These are phyloP conservation scores for Drosophila mercatorum DNA, from an alignment of 2,888 invertebrate species.

Conservation along the genomic window DNA sequence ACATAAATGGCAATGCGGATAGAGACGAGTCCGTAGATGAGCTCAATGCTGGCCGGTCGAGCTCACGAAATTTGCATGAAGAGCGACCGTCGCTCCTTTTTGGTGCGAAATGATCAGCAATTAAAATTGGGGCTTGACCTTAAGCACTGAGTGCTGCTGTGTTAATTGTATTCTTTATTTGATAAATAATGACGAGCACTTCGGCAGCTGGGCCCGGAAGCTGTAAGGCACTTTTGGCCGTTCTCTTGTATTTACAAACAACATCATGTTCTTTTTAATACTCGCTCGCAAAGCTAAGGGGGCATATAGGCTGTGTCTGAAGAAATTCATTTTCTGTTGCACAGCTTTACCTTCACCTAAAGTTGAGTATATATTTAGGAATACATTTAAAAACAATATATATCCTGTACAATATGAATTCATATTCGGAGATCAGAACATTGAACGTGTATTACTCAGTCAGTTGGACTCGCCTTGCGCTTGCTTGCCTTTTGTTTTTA, in stretches of 20 bases:
- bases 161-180: conserved; percentile 7
- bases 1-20: conserved; percentile 53
- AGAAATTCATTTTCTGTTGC: no score
- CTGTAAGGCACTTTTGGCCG: conserved; percentile 27
- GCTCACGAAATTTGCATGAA: conserved; percentile 48
- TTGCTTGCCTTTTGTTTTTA: conserved; percentile 29
- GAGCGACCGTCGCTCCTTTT: conserved; percentile 61
- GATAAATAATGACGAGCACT: conserved; percentile 19
- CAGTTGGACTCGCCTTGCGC: not conserved
- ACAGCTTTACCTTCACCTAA: not conserved
- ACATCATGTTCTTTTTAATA: not conserved
- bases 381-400: no score
- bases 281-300: not conserved
- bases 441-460: not conserved
- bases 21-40: conserved; percentile 36
- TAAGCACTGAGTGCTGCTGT: conserved; percentile 14
- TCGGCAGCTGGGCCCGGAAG: conserved; percentile 45
- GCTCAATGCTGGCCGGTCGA: conserved; percentile 41
- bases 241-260: conserved; percentile 35
- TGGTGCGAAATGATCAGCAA: conserved; percentile 42
- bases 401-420: not conserved
- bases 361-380: no score
- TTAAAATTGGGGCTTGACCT: conserved; percentile 50
- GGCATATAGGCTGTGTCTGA: not conserved
- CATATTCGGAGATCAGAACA: not conserved